phyloP scores from a whole-genome alignment of 2,888 invertebrate genomes.

The Lomographa bimaculata region DNA sequence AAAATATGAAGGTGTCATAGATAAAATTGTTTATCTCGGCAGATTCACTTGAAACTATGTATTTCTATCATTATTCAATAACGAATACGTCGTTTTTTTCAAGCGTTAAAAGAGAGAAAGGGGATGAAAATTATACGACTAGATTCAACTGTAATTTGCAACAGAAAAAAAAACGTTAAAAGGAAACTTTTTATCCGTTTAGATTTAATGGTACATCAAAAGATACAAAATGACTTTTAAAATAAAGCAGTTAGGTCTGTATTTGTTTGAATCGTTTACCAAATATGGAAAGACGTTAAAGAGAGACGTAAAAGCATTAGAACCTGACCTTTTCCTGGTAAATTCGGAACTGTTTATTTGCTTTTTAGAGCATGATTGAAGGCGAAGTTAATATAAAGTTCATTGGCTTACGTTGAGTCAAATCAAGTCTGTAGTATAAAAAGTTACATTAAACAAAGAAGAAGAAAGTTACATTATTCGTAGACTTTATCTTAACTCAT shows the following conservation, averaged over 20 bases:
- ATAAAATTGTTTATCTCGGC: too few relatives aligned
- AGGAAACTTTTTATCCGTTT: conserved; percentile 30
- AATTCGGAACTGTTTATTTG: conserved; percentile 21
- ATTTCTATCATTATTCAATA: too few relatives aligned
- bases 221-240: conserved; percentile 34
- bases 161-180: conserved; percentile 25
- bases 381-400: conserved; percentile 17
- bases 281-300: conserved; percentile 42
- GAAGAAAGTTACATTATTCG: conserved; percentile 17
- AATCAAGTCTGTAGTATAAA: conserved; percentile 16
- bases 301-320: conserved; percentile 27
- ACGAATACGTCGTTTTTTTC: too few relatives aligned
- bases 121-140: conserved; percentile 34
- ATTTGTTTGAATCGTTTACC: conserved; percentile 28
- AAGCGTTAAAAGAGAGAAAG: conserved; percentile 25
- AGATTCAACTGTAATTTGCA: conserved; percentile 28
- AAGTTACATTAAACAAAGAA: conserved; percentile 13
- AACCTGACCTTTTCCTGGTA: conserved; percentile 21
- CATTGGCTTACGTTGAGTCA: conserved; percentile 4
- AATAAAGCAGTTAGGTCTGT: conserved; percentile 33
- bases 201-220: conserved; percentile 32
- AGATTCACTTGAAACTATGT: too few relatives aligned
- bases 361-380: conserved; percentile 13
- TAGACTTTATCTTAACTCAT: conserved; percentile 15
- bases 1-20: too few relatives aligned